These are phyloP conservation scores for Stegophylla sp. DNA, from an alignment of 2,888 invertebrate genomes.

Conservation along the genomic window DNA sequence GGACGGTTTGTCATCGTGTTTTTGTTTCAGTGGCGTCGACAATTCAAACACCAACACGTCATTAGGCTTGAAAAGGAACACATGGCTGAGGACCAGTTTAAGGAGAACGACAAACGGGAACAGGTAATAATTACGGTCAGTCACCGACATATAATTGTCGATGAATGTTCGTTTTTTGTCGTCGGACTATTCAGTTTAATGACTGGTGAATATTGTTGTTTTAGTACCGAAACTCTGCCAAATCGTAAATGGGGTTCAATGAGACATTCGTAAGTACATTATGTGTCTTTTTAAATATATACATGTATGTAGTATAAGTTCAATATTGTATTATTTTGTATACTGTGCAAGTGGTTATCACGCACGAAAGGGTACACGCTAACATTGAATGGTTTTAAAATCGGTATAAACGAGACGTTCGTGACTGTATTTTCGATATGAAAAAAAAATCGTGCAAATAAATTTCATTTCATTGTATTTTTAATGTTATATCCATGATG, in stretches of 20 bases:
- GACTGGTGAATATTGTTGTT: constrained; percentile 61
- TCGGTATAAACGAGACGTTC: not conserved
- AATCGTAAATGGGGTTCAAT: constrained; percentile 72
- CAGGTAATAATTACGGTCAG: constrained; percentile 27
- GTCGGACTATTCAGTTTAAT: not conserved
- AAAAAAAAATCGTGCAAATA: constrained; percentile 23
- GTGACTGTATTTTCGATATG: constrained; percentile 7
- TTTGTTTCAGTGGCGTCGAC: constrained; percentile 46
- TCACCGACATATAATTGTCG: not conserved
- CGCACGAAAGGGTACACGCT: not conserved
- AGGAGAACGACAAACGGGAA: constrained; percentile 73
- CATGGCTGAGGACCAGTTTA: constrained; percentile 84
- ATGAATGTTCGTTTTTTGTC: not conserved
- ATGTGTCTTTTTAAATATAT: not conserved
- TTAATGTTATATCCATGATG: not conserved
- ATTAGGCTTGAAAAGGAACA: constrained; percentile 69
- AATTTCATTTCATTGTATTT: constrained; percentile 4
- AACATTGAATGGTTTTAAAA: not conserved
- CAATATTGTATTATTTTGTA: not conserved
- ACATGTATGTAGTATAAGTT: not conserved
- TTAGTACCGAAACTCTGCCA: constrained; percentile 70
- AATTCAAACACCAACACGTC: constrained; percentile 37
- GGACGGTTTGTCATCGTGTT: not conserved
- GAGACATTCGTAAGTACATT: constrained; percentile 60
- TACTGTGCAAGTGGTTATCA: not conserved